Evolutionary conservation across 2,888 invertebrate genomes (phyloP).

Genomic region (Dascillus cervinus): DNA sequence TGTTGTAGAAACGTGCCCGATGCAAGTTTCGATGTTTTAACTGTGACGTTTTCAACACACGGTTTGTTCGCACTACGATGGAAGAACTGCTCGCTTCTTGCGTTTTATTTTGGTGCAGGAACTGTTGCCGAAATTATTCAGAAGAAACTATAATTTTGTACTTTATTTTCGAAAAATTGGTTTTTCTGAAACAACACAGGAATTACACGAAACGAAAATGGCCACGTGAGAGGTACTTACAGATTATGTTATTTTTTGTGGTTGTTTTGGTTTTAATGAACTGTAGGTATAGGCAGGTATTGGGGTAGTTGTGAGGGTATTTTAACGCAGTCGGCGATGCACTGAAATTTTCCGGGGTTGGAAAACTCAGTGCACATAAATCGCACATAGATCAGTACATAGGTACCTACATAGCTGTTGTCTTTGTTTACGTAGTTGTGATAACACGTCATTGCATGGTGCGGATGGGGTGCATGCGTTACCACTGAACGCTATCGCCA

Average conservation of each 20-base stretch:
- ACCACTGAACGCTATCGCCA: constrained; percentile 14
- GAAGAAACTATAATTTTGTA: constrained; percentile 37
- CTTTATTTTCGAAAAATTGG: constrained; percentile 34
- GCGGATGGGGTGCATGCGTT: constrained; percentile 12
- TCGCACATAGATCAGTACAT: constrained; percentile 14
- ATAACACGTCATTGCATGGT: constrained; percentile 14
- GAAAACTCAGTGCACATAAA: constrained; percentile 14
- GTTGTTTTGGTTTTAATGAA: constrained; percentile 32
- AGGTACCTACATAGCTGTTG: constrained; percentile 6
- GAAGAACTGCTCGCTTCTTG: constrained; percentile 32
- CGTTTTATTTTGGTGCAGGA: constrained; percentile 29
- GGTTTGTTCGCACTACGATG: constrained; percentile 24
- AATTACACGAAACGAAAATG: no score
- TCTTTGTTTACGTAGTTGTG: constrained; percentile 13
- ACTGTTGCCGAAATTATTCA: constrained; percentile 22
- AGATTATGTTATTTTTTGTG: constrained; percentile 21
- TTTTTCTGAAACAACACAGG: no score
- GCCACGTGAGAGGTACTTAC: constrained; percentile 26
- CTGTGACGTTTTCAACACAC: constrained; percentile 7
- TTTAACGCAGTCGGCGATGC: constrained; percentile 43
- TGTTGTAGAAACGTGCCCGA: constrained; percentile 15
- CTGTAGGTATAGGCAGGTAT: constrained; percentile 44
- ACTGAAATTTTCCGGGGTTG: constrained; percentile 39
- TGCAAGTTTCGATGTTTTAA: constrained; percentile 12
- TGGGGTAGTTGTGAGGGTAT: constrained; percentile 39